Evolutionary conservation across 2,113 vertebrate species (phyloP).

Genomic region (Prionailurus viverrinus): DNA sequence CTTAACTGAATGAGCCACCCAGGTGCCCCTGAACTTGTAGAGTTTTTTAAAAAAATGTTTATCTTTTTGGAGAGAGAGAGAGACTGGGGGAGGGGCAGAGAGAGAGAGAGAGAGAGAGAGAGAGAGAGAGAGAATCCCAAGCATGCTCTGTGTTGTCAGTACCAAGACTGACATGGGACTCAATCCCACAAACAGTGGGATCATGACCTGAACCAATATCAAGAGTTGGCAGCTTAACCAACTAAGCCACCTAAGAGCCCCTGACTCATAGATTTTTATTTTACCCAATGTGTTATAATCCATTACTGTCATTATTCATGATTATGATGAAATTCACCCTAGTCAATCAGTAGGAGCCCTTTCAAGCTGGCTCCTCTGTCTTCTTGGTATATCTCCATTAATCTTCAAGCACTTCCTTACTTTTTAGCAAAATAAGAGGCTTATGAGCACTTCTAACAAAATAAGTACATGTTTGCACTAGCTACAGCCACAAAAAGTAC

Average conservation of each 20-base stretch:
- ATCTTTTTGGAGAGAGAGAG: no score
- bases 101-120: no score
- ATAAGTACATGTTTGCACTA: slow-evolving; percentile 15
- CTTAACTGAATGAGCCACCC: no score
- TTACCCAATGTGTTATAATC: neutral
- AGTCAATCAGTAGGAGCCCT: neutral
- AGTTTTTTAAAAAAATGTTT: no score
- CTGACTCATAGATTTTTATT: neutral
- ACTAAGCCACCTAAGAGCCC: no score
- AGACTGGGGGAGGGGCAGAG: no score
- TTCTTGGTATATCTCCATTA: neutral
- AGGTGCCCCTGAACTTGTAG: neutral
- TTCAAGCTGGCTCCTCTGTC: neutral
- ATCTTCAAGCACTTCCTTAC: slow-evolving; percentile 12
- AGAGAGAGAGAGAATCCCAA: no score
- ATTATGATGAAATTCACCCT: neutral
- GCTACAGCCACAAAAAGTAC: neutral
- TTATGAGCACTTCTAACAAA: slow-evolving; percentile 35
- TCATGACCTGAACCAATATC: no score
- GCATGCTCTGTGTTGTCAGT: no score
- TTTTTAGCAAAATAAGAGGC: slow-evolving; percentile 53
- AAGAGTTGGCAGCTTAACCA: no score
- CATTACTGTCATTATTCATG: neutral
- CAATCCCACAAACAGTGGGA: no score
- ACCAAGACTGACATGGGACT: no score